Evolutionary conservation across 2,113 vertebrate species (phyloP).

Genomic region (Alces alces): DNA sequence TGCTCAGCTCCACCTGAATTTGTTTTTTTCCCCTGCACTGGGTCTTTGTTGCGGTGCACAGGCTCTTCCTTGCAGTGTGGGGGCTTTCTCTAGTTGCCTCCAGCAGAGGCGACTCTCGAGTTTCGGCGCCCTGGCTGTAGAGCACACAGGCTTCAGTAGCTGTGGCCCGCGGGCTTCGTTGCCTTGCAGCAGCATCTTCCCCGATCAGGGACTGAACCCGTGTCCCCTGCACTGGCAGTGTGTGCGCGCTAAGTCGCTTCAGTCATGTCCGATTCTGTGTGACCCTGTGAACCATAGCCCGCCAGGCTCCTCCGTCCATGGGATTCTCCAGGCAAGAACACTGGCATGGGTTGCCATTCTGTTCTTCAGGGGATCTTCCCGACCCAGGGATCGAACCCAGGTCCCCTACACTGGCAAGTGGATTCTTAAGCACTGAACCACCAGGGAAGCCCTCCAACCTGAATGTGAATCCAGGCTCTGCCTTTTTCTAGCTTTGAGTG

Average conservation of each 20-base stretch:
- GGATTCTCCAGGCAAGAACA: background rate
- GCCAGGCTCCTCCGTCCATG: background rate
- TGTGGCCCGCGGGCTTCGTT: background rate
- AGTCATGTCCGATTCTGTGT: background rate
- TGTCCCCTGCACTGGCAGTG: background rate
- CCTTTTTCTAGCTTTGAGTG: background rate
- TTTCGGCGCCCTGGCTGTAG: background rate
- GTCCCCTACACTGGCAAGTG: background rate
- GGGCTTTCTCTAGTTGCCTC: background rate
- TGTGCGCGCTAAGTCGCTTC: accelerated
- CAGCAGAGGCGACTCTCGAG: background rate
- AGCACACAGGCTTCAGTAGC: background rate
- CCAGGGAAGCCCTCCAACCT: background rate
- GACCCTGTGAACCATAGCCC: background rate
- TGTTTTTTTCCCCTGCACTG: accelerated
- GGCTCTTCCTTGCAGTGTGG: background rate
- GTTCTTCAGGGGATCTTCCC: background rate
- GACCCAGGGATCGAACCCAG: background rate
- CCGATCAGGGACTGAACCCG: background rate
- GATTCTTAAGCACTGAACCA: background rate
- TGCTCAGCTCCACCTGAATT: background rate
- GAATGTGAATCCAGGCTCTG: background rate
- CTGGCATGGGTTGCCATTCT: background rate
- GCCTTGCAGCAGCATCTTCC: background rate
- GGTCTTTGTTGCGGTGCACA: background rate